phyloP scores from a whole-genome alignment of 1,140 invertebrate species.

The Ceratoteleas bidentatus region DNA sequence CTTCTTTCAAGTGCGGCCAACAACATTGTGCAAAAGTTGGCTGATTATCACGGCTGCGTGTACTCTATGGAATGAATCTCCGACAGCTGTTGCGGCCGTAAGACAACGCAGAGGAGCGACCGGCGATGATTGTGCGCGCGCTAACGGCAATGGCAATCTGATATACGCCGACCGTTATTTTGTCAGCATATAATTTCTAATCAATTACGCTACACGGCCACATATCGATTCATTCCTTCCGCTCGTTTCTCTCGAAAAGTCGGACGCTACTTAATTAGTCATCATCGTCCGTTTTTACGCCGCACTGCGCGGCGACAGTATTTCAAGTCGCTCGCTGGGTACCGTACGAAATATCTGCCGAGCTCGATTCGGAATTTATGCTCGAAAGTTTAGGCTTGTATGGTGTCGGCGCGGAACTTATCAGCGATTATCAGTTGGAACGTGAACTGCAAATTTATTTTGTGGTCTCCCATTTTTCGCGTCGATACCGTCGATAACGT shows the following conservation, averaged over 20 bases:
- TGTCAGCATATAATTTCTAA: slow-evolving; percentile 67
- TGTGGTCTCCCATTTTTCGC: too few species aligned
- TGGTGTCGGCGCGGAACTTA: too few species aligned
- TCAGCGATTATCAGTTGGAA: too few species aligned
- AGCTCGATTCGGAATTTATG: neutral
- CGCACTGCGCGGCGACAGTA: slow-evolving; percentile 23
- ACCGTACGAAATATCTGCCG: neutral
- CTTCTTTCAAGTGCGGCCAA: slow-evolving; percentile 39
- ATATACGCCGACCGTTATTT: slow-evolving; percentile 63
- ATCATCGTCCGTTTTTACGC: slow-evolving; percentile 26
- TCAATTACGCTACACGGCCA: slow-evolving; percentile 58
- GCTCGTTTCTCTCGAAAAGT: slow-evolving; percentile 60
- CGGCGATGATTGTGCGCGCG: slow-evolving; percentile 43
- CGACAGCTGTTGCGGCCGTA: slow-evolving; percentile 56
- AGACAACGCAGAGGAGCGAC: slow-evolving; percentile 35
- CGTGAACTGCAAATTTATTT: too few species aligned
- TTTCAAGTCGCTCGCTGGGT: slow-evolving; percentile 19
- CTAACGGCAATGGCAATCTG: slow-evolving; percentile 66
- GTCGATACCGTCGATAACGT: too few species aligned
- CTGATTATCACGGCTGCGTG: slow-evolving; percentile 58
- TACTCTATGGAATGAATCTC: slow-evolving; percentile 51
- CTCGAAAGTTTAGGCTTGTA: too few species aligned
- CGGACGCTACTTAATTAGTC: slow-evolving; percentile 60
- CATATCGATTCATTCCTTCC: slow-evolving; percentile 61
- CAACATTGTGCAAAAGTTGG: slow-evolving; percentile 57